These are phyloP conservation scores for Tipula unca DNA, from an alignment of 2,888 invertebrate species.

Conservation along the genomic window DNA sequence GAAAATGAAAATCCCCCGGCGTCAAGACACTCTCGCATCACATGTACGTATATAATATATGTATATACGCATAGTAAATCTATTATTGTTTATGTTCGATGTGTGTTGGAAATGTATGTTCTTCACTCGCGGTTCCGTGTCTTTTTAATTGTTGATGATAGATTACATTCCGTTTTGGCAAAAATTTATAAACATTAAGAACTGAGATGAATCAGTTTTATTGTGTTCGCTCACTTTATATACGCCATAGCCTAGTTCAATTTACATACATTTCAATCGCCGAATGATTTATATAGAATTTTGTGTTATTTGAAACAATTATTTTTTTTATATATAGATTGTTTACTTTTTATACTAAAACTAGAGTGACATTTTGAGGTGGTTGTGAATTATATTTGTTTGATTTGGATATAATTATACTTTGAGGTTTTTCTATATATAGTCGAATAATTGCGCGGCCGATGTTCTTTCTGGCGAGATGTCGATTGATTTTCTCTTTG, in stretches of 20 bases:
- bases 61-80: neutral
- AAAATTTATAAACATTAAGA: neutral
- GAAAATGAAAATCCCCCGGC: neutral
- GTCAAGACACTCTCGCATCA: neutral
- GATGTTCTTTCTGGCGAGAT: neutral
- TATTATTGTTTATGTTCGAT: neutral
- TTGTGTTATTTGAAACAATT: neutral
- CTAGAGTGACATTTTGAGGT: neutral
- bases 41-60: neutral
- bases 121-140: neutral
- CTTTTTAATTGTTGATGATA: neutral
- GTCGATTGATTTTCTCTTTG: neutral
- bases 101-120: neutral
- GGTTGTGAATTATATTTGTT: neutral
- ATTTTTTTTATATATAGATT: neutral
- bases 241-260: neutral
- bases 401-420: neutral
- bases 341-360: neutral
- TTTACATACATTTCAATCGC: neutral
- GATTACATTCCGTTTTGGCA: neutral
- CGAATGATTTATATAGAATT: neutral
- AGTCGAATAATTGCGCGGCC: neutral
- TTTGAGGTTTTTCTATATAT: no score
- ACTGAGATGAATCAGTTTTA: neutral
- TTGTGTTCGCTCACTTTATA: neutral